Conservation (phyloP, 2,797 vertebrate species). For the Pangasius mekongensis region DNA sequence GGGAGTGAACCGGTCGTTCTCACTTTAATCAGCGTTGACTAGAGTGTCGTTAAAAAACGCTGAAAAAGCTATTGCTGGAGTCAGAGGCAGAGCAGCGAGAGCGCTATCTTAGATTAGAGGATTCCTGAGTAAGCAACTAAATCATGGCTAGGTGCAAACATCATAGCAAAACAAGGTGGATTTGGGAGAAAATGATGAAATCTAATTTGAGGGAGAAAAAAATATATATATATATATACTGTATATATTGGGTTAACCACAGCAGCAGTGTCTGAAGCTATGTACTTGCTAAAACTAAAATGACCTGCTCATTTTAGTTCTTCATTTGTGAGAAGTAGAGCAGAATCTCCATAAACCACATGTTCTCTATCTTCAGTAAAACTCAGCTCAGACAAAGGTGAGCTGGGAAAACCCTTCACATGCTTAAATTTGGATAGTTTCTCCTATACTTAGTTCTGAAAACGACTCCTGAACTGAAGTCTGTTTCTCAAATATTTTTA, state of each 20-base stretch:
- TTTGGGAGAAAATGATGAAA: conserved; percentile 51
- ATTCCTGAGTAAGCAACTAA: conserved; percentile 61
- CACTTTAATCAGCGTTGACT: conserved; percentile 52
- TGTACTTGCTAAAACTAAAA: neutral
- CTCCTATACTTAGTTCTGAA: too few species aligned
- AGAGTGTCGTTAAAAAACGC: conserved; percentile 37
- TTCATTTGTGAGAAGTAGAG: neutral
- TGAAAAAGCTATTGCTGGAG: conserved; percentile 41
- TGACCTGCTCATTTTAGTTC: neutral
- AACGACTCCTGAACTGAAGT: neutral
- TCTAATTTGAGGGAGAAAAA: conserved; percentile 44
- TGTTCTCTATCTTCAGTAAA: neutral
- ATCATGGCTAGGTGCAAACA: conserved; percentile 50
- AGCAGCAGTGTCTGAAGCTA: conserved; percentile 25
- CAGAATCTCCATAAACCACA: neutral
- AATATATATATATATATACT: neutral
- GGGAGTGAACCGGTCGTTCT: conserved; percentile 30
- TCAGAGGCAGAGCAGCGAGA: conserved; percentile 30
- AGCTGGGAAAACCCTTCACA: neutral
- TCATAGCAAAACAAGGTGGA: conserved; percentile 54
- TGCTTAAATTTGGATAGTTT: neutral
- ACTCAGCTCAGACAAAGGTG: neutral
- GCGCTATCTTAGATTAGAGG: conserved; percentile 54
- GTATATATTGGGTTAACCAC: conserved; percentile 48
- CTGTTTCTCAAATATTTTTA: too few species aligned